A percentile compares a stretch with the other conserved stretches of the same genome.
Conservation (phyloP, 1,140 invertebrate genomes). For the Leptonema lineaticorne region DNA sequence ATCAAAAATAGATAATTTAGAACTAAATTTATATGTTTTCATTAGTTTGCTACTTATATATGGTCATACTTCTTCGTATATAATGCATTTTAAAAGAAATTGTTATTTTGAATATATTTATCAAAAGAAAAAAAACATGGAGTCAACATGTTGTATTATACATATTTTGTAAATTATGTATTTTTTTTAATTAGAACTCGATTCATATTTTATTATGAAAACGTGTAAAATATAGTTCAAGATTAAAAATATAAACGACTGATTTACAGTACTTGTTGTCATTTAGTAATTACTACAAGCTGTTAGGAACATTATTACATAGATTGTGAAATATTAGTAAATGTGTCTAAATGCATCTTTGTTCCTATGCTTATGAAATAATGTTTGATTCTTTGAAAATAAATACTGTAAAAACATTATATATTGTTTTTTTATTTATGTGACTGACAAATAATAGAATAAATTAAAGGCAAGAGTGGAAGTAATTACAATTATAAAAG, state of each 20-base stretch:
- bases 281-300: constrained; percentile 35
- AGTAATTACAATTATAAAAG: too few relatives aligned
- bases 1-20: constrained; percentile 12
- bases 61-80: constrained; percentile 14
- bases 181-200: neutral
- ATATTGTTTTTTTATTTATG: too few relatives aligned
- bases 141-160: constrained; percentile 23
- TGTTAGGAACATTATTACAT: constrained; percentile 33
- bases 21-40: constrained; percentile 23
- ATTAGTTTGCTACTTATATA: constrained; percentile 4
- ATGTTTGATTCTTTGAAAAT: constrained; percentile 41
- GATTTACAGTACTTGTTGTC: constrained; percentile 40
- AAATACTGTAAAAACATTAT: constrained; percentile 39
- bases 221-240: constrained; percentile 27
- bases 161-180: constrained; percentile 31
- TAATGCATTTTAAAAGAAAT: neutral
- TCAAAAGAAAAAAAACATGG: neutral
- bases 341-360: constrained; percentile 39
- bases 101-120: constrained; percentile 13
- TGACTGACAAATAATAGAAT: too few relatives aligned
- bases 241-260: constrained; percentile 36
- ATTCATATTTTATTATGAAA: constrained; percentile 5
- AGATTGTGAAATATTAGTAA: constrained; percentile 35
- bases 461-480: too few relatives aligned
- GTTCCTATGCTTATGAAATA: constrained; percentile 41